Evolutionary conservation across 2,888 invertebrate genomes (phyloP).

Genomic region (Hydraecia micacea): DNA sequence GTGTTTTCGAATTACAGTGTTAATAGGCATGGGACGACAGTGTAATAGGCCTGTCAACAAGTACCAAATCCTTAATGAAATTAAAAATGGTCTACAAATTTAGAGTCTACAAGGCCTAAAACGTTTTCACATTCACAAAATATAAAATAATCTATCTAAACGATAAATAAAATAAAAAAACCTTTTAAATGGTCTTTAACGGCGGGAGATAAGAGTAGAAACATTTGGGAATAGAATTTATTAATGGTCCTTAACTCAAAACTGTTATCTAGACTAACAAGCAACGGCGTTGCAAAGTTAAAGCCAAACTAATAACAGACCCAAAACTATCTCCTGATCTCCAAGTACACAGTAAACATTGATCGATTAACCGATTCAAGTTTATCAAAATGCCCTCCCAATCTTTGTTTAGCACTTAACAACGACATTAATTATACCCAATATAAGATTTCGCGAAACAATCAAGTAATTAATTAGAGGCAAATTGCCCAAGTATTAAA

Average conservation of each 20-base stretch:
- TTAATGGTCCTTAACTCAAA: slow-evolving; percentile 3
- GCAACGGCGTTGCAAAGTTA: slow-evolving; percentile 9
- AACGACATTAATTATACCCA: background rate
- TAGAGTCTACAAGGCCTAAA: too few relatives aligned
- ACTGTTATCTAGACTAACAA: slow-evolving; percentile 3
- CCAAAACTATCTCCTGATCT: slow-evolving; percentile 40
- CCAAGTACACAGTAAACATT: slow-evolving; percentile 28
- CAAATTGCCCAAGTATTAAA: slow-evolving; percentile 11
- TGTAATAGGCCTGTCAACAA: too few relatives aligned
- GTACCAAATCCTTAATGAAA: too few relatives aligned
- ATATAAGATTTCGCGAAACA: slow-evolving; percentile 11
- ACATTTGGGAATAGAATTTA: background rate
- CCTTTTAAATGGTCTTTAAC: too few relatives aligned
- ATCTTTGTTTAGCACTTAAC: slow-evolving; percentile 21
- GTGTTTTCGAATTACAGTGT: too few relatives aligned
- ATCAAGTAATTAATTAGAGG: slow-evolving; percentile 28
- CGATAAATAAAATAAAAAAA: too few relatives aligned
- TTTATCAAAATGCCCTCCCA: slow-evolving; percentile 24
- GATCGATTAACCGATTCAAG: slow-evolving; percentile 36
- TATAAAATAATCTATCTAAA: too few relatives aligned
- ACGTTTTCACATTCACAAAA: too few relatives aligned
- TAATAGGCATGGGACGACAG: too few relatives aligned
- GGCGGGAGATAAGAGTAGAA: background rate
- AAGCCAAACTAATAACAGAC: slow-evolving; percentile 38
- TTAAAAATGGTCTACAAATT: too few relatives aligned